Evolutionary conservation across 92 coral and sea anemone species (phyloP).

Genomic region (Epizoanthus rinbou): DNA sequence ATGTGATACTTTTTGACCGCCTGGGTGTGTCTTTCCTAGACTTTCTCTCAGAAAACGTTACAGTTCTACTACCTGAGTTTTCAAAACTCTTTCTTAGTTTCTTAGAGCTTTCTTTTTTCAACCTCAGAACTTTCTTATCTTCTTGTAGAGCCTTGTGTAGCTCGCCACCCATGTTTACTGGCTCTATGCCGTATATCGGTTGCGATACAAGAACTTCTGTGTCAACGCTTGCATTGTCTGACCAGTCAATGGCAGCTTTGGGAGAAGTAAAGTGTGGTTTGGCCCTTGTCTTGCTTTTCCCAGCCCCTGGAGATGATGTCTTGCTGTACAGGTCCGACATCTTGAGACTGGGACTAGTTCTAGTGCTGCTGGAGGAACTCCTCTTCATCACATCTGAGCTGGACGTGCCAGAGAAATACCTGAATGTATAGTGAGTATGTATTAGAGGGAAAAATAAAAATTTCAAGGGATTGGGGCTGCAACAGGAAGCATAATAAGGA

Average conservation of each 20-base stretch:
- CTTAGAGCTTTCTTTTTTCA: conserved; percentile 76
- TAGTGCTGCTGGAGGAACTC: conserved; percentile 37
- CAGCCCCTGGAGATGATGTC: conserved; percentile 42
- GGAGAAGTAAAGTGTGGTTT: conserved; percentile 33
- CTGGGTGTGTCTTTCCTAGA: conserved; percentile 58
- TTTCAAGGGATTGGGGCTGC: too few species aligned
- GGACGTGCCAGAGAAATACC: conserved; percentile 47
- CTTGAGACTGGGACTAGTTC: conserved; percentile 60
- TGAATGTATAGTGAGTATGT: background rate
- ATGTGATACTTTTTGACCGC: conserved; percentile 54
- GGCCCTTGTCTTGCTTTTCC: conserved; percentile 40
- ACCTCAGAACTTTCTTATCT: conserved; percentile 71
- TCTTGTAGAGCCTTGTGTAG: conserved; percentile 78
- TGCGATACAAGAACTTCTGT: conserved; percentile 91
- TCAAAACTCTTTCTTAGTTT: conserved; percentile 81
- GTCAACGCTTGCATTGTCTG: conserved; percentile 87
- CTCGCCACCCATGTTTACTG: conserved; percentile 97
- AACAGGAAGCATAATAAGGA: too few species aligned
- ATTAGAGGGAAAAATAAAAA: background rate
- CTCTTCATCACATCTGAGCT: conserved; percentile 47
- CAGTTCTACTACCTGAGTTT: conserved; percentile 47
- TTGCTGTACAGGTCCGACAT: conserved; percentile 72
- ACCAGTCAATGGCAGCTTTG: conserved; percentile 63
- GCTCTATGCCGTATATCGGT: conserved; percentile 83
- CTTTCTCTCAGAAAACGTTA: conserved; percentile 38